Conservation (phyloP, 2,888 invertebrate genomes). For the Ochropleura plecta region DNA sequence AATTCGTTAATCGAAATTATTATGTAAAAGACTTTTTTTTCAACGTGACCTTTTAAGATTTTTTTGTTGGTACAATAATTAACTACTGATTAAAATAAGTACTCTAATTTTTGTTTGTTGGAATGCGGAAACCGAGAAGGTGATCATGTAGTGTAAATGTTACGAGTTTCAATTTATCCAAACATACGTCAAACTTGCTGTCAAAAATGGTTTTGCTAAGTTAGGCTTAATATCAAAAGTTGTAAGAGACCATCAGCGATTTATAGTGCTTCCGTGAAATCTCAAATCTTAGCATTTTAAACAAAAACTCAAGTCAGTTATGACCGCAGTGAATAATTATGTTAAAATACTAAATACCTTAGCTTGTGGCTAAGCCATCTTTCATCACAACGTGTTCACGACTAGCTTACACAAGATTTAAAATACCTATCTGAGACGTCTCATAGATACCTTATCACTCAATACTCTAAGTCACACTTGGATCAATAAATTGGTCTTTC, state of each 20-base stretch:
- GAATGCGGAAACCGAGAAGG: slow-evolving; percentile 48
- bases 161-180: slow-evolving; percentile 14
- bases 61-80: slow-evolving; percentile 21
- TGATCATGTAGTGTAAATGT: slow-evolving; percentile 19
- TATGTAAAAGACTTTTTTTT: slow-evolving; percentile 27
- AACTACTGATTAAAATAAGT: slow-evolving; percentile 25
- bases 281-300: slow-evolving; percentile 44
- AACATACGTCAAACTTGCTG: slow-evolving; percentile 7
- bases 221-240: neutral
- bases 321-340: slow-evolving; percentile 18
- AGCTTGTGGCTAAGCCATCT: neutral
- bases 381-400: neutral
- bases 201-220: neutral
- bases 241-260: slow-evolving; percentile 24
- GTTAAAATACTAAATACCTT: slow-evolving; percentile 4
- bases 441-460: neutral
- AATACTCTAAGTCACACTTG: neutral
- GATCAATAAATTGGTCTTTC: neutral
- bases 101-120: slow-evolving; percentile 14
- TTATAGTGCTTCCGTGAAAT: slow-evolving; percentile 35
- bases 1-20: slow-evolving; percentile 18
- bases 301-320: slow-evolving; percentile 4
- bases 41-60: neutral
- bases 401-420: neutral
- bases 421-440: neutral